These are phyloP conservation scores for Eugnorisma glareosa DNA, from an alignment of 2,888 invertebrate genomes.

Conservation along the genomic window DNA sequence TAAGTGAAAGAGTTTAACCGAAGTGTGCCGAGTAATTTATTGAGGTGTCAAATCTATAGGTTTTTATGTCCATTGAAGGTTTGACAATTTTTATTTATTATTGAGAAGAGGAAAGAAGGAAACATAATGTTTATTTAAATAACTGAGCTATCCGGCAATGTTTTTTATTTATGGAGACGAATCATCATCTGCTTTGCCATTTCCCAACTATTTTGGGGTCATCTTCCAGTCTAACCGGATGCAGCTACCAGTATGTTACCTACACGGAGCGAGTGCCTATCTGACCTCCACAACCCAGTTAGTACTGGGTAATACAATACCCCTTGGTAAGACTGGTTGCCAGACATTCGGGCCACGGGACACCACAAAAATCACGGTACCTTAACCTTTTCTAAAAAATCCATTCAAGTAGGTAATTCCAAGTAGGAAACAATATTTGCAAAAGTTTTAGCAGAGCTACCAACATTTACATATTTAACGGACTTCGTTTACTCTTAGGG, in stretches of 20 bases:
- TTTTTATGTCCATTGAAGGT: constrained; percentile 13
- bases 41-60: constrained; percentile 33
- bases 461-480: neutral
- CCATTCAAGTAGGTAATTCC: no score
- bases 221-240: no score
- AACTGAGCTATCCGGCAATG: neutral
- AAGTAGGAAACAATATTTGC: neutral
- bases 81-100: constrained; percentile 1
- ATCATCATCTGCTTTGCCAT: neutral
- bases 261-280: no score
- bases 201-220: no score
- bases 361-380: neutral
- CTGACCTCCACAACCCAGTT: no score
- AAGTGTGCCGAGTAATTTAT: constrained; percentile 58
- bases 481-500: neutral
- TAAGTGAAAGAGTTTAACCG: constrained; percentile 56
- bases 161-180: neutral
- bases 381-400: neutral
- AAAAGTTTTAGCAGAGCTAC: neutral
- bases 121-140: no score
- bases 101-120: neutral
- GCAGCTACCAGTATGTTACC: no score
- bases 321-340: no score
- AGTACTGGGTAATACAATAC: no score
- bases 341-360: no score